Base-by-base conservation (phyloP, 1,140 invertebrate species). In the Pararge aegeria region DNA sequence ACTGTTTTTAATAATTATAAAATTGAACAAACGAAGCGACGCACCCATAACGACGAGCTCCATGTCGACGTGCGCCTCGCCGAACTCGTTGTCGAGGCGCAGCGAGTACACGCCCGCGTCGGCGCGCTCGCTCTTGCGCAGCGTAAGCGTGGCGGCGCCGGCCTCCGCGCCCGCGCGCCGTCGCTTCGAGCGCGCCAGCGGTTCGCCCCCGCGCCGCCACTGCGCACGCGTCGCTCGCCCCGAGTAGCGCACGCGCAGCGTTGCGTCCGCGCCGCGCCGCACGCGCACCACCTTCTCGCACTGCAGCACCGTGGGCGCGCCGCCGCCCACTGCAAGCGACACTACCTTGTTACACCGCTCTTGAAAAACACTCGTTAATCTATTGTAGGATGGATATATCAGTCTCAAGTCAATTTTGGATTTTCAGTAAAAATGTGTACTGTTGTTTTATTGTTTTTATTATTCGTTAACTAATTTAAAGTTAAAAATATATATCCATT, bases 21-120 rank as follows among this genome's bases (percentile, higher is more conserved):
- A n/a, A n/a, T n/a, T n/a, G n/a, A n/a, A n/a, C n/a, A n/a, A n/a
- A n/a, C n/a, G n/a, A n/a, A n/a, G n/a, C n/a, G n/a, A 89, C 92
- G 90, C 91, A 95, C 95, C 93, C 63, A 96, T 91, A 52, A 96
- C 91, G 38, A 94, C 91, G 19, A 97, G 79, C 63, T 90, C 93
- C 20, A 96, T 93, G 44, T 94, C 82, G 12, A 93, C 92, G 52
- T 91, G 92, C 1, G 92, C 92, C 78, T 95, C 93, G 19, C 96
- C 96, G 68, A 93, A 93, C 60, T 92, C 92, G 80, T 97, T 97
- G 53, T 88, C 91, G 16, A 97, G 81, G 75, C 92, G 93, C 20
- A 97, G 75, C 42, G 91, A 94, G 68, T 96, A 96, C 55, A 92
- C 91, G 34, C 95, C 95, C 61, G 93, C 91, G 81, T 97, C 95